Conservation (phyloP, 2,113 vertebrate species). For the Alethe diademata region DNA sequence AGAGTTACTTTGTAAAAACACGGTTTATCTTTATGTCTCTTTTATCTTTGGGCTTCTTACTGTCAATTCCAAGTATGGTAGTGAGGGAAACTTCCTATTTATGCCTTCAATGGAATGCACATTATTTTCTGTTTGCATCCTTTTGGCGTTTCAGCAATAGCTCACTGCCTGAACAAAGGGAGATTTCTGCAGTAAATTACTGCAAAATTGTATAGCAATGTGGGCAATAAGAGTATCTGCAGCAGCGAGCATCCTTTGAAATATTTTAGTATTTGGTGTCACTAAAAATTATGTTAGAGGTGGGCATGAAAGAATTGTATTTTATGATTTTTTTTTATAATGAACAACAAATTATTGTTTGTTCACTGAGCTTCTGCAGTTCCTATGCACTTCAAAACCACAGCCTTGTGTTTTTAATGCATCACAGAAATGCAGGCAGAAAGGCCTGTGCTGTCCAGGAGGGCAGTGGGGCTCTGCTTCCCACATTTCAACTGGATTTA, state of each 20-base stretch:
- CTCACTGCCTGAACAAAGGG: not conserved
- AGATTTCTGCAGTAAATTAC: not conserved
- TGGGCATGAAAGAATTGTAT: not conserved
- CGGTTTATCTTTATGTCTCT: not conserved
- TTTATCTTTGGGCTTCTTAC: not conserved
- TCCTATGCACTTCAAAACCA: not conserved
- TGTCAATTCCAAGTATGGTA: not conserved
- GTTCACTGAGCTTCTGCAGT: not conserved
- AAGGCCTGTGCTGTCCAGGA: not conserved
- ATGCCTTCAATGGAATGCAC: not conserved
- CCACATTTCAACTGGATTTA: not conserved
- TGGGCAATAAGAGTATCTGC: not conserved
- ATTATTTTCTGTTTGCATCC: not conserved
- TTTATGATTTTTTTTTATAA: not conserved
- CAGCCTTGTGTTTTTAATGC: not conserved
- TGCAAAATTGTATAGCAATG: not conserved
- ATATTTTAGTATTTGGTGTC: not conserved
- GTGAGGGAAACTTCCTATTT: not conserved
- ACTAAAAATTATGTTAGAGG: not conserved
- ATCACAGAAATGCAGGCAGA: not conserved
- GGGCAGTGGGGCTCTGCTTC: not conserved
- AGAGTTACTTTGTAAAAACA: not conserved
- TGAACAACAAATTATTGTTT: not conserved
- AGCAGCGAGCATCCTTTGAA: not conserved
- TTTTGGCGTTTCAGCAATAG: not conserved